Conservation (phyloP, 2,797 vertebrate genomes). For the Chromis chromis region DNA sequence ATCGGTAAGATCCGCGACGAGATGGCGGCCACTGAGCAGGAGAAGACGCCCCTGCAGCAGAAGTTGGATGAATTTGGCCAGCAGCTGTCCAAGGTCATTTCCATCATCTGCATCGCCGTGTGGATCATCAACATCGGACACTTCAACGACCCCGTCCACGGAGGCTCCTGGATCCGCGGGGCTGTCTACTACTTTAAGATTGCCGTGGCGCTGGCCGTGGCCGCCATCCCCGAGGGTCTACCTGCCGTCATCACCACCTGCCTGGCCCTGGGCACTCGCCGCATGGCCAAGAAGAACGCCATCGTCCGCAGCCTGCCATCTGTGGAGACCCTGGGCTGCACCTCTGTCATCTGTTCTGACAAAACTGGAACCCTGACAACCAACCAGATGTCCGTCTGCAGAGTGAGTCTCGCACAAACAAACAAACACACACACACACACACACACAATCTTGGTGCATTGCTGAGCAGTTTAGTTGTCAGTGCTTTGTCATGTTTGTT, state of each 20-base stretch:
- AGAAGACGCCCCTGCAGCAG: slow-evolving; percentile 96
- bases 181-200: slow-evolving; percentile 99
- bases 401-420: slow-evolving; percentile 83
- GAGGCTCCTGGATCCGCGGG: slow-evolving; percentile 97
- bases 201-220: slow-evolving; percentile 95
- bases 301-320: slow-evolving; percentile 97
- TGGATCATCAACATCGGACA: slow-evolving; percentile 99
- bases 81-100: slow-evolving; percentile 98
- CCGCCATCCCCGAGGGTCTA: slow-evolving; percentile 95
- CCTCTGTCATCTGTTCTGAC: slow-evolving; percentile 98
- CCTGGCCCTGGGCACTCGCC: slow-evolving; percentile 94
- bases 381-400: slow-evolving; percentile 98
- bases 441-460: slow-evolving; percentile 31
- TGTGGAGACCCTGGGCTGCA: slow-evolving; percentile 96
- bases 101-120: slow-evolving; percentile 96
- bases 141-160: slow-evolving; percentile 97
- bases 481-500: slow-evolving; percentile 39
- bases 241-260: slow-evolving; percentile 98
- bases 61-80: slow-evolving; percentile 98
- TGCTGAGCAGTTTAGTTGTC: slow-evolving; percentile 26
- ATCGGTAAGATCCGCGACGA: slow-evolving; percentile 98
- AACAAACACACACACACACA: slow-evolving; percentile 4
- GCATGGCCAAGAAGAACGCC: slow-evolving; percentile 98
- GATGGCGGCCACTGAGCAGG: slow-evolving; percentile 97
- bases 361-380: slow-evolving; percentile 98